Conservation (phyloP, 2,888 invertebrate species). For the Drosophila yooni region DNA sequence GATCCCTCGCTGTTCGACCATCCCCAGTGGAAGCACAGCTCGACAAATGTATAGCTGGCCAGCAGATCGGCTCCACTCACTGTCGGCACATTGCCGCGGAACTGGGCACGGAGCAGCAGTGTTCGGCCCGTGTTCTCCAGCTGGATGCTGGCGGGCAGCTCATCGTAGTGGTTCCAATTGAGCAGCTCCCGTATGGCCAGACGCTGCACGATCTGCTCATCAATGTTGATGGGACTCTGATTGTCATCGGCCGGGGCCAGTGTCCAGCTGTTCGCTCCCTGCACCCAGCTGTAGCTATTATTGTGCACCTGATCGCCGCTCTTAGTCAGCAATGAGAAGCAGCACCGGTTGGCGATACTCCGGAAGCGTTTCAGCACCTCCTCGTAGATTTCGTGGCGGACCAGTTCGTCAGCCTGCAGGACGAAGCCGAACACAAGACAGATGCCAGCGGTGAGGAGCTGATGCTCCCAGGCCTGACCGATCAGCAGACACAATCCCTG, state of each 20-base stretch:
- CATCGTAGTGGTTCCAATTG: conserved; percentile 86
- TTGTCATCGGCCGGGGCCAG: conserved; percentile 65
- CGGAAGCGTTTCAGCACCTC: conserved; percentile 23
- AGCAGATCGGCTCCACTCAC: conserved; percentile 86
- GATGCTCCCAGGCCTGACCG: conserved; percentile 70
- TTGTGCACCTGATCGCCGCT: neutral
- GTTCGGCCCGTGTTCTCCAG: conserved; percentile 86
- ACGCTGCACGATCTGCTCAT: conserved; percentile 70
- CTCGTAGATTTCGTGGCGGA: conserved; percentile 27
- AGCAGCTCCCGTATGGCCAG: conserved; percentile 84
- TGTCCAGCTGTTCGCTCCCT: conserved; percentile 85
- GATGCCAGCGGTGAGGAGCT: conserved; percentile 62
- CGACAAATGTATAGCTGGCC: conserved; percentile 86
- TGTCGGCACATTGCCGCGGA: conserved; percentile 80
- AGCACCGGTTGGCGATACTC: neutral
- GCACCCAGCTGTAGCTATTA: conserved; percentile 13
- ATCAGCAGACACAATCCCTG: conserved; percentile 57
- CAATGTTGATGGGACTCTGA: conserved; percentile 86
- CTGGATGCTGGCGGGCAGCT: conserved; percentile 85
- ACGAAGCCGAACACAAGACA: conserved; percentile 66
- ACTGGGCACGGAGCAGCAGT: conserved; percentile 79
- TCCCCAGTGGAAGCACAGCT: conserved; percentile 87
- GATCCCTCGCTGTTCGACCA: conserved; percentile 87
- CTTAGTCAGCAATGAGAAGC: conserved; percentile 10
- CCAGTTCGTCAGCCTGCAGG: conserved; percentile 56